Evolutionary conservation across 1,140 invertebrate species (phyloP).

Genomic region (Hylyphantes graminicola): DNA sequence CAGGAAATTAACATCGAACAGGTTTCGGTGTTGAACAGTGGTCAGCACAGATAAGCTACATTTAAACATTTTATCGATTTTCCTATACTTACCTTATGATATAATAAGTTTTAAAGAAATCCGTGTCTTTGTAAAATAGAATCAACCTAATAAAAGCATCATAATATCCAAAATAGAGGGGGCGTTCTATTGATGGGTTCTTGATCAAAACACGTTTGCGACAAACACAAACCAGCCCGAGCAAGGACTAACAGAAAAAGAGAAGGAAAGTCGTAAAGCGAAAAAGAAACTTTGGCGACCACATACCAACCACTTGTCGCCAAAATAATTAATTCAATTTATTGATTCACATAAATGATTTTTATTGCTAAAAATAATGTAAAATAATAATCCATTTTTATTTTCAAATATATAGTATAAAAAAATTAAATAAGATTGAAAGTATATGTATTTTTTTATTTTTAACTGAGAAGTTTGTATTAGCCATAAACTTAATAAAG

Average conservation of each 20-base stretch:
- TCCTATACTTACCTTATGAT: too few species aligned
- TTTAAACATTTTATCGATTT: too few species aligned
- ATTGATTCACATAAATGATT: not conserved
- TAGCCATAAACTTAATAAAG: too few species aligned
- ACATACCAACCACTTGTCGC: not conserved
- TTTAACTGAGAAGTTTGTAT: too few species aligned
- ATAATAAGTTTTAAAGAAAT: too few species aligned
- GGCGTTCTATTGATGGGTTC: slow-evolving; percentile 14
- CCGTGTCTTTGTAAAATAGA: too few species aligned
- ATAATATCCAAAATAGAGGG: not conserved
- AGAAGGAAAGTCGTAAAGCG: not conserved
- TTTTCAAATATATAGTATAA: not conserved
- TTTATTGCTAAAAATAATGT: not conserved
- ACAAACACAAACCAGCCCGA: not conserved
- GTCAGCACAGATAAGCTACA: too few species aligned
- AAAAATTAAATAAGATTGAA: too few species aligned
- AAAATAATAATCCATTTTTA: not conserved
- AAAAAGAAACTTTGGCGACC: not conserved
- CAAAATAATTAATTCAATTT: not conserved
- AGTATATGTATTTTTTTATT: too few species aligned
- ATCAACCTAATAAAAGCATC: too few species aligned
- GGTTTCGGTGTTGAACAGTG: too few species aligned
- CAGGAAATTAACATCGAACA: too few species aligned
- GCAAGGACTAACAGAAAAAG: slow-evolving; percentile 28
- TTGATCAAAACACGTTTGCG: slow-evolving; percentile 29